phyloP scores from a whole-genome alignment of 2,797 vertebrate species.

The Sebastes oblongus region DNA sequence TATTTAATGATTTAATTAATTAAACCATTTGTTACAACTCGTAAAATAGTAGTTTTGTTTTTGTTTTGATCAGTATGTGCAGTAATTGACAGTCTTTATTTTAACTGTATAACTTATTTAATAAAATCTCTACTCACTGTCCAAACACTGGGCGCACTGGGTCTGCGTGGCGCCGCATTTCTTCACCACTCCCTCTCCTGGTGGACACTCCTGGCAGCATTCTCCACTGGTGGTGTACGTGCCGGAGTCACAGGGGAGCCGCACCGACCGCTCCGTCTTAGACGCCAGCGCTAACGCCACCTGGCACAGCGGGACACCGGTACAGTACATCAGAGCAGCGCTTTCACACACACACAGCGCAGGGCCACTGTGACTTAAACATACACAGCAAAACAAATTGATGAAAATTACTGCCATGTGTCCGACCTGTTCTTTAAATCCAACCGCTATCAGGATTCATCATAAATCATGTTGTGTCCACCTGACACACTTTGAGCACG shows the following conservation, averaged over 20 bases:
- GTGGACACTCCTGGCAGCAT: conserved; percentile 90
- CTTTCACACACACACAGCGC: not conserved
- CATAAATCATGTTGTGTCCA: conserved; percentile 59
- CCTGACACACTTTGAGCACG: conserved; percentile 32
- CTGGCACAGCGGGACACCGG: conserved; percentile 65
- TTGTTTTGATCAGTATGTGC: not conserved
- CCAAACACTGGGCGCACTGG: conserved; percentile 89
- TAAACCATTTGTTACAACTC: not conserved
- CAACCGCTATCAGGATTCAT: conserved; percentile 33
- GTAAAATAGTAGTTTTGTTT: not conserved
- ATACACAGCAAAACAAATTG: conserved; percentile 37
- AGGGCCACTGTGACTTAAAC: not conserved
- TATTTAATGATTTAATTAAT: not conserved
- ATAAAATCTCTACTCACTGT: conserved; percentile 88
- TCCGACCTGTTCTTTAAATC: conserved; percentile 24
- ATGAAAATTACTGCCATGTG: conserved; percentile 65
- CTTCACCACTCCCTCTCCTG: conserved; percentile 89
- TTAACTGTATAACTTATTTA: not conserved
- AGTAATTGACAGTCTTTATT: not conserved
- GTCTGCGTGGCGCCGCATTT: conserved; percentile 89
- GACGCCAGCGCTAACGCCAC: conserved; percentile 75
- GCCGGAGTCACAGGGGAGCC: conserved; percentile 77
- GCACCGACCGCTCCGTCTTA: conserved; percentile 73
- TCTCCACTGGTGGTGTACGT: conserved; percentile 84
- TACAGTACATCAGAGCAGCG: not conserved